Evolutionary conservation across 2,888 invertebrate species (phyloP), one percentile per base, ranked within the genome.

Genomic region (Drosophila demipolita): DNA sequence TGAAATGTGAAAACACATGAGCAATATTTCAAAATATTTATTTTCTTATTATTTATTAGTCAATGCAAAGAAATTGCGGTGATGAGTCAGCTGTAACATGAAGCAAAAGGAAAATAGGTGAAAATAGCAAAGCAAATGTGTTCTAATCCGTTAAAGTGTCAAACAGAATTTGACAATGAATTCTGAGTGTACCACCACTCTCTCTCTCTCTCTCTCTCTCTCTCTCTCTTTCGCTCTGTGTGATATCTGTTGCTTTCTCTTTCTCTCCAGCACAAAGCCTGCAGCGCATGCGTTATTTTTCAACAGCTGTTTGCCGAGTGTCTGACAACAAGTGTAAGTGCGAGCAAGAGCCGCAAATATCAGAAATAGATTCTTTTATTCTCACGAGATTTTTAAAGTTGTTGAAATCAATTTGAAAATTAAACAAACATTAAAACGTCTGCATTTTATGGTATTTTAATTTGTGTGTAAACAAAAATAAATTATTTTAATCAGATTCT

Each of bases 301-400:
- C 42, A 68, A 69, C 80, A 82, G 82, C 75, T 83, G 87, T 62
- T 66, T 32, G 35, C 20, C 15, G 15, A 40, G 20, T 26, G 48
- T n/a, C 70, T 83, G 84, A 84, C 72, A 84, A 84, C 84, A 84
- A 80, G 73, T 68, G 69, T 32, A 54, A 66, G 84, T 78, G 80
- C 67, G 58, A 84, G 73, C 48, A 75, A 71, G 84, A 82, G 35
- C 15, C n/a, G 57, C 49, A 35, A 33, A 62, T 59, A 71, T 73
- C 33, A 33, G 52, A 49, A 17, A 61, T 35, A 36, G 40, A 36
- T 36, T 48, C 53, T 23, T 23, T 54, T 67, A 55, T 61, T 62
- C 49, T 63, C 59, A 64, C 58, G 58, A 66, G 36, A 20, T 45
- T 62, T 36, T 50, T 52, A 49, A 66, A 57, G 29, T 67, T 52